Evolutionary conservation across 2,797 vertebrate species (phyloP).

Genomic region (Chaetodon trifasciatus): DNA sequence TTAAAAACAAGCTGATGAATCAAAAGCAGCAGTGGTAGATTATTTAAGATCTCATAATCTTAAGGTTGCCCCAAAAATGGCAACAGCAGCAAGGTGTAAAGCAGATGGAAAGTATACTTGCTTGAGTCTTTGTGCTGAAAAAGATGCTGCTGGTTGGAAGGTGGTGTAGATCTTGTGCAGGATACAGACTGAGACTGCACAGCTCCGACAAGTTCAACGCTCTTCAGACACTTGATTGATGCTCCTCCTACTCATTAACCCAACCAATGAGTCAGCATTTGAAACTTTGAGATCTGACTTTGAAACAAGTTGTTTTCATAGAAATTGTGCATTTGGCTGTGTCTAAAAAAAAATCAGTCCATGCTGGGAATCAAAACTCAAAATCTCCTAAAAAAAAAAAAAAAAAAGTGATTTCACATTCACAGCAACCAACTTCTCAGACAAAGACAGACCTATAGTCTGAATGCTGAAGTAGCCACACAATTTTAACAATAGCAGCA

Average conservation of each 20-base stretch:
- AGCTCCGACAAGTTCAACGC: neutral
- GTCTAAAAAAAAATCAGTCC: neutral
- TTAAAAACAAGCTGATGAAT: neutral
- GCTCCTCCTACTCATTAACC: neutral
- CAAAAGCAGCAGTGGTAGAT: neutral
- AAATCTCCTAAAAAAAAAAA: neutral
- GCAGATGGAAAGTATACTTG: neutral
- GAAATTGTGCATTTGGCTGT: neutral
- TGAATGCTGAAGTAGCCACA: too few relatives aligned
- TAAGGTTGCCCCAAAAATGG: neutral
- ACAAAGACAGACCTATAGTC: neutral
- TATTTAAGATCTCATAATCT: neutral
- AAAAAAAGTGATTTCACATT: neutral
- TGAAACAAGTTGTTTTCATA: neutral
- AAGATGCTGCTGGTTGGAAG: neutral
- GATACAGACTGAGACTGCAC: neutral
- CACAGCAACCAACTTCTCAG: neutral
- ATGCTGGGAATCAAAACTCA: neutral
- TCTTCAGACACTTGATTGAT: too few relatives aligned
- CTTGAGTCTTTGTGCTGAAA: neutral
- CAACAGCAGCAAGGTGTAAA: neutral
- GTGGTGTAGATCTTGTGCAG: neutral
- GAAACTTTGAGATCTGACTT: neutral
- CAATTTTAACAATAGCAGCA: too few relatives aligned
- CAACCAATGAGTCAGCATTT: neutral